phyloP scores from a whole-genome alignment of 2,113 vertebrate genomes.

The Chaetorhynchus papuensis region DNA sequence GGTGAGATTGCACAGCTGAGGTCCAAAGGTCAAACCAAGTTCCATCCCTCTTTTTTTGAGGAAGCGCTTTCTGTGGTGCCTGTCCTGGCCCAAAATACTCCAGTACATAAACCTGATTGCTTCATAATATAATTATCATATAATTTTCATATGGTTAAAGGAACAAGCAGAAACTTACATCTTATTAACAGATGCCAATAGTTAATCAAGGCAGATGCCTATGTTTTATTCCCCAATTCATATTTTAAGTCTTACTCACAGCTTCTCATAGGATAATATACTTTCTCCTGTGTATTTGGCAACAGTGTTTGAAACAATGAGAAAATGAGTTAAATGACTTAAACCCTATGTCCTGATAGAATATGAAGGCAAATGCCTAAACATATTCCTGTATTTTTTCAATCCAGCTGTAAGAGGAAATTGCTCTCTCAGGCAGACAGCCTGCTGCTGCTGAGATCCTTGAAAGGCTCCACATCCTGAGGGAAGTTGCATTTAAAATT shows the following conservation, averaged over 20 bases:
- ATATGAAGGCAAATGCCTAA: neutral
- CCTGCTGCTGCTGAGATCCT: neutral
- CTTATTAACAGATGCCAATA: neutral
- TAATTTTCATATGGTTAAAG: neutral
- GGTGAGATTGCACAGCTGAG: neutral
- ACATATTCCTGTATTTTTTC: neutral
- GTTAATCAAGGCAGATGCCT: neutral
- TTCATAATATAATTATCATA: neutral
- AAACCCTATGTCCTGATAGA: neutral
- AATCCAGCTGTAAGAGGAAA: neutral
- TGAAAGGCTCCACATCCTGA: neutral
- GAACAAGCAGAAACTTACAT: neutral
- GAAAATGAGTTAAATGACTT: neutral
- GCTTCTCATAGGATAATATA: neutral
- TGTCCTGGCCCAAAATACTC: neutral
- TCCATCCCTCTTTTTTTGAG: neutral
- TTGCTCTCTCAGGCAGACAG: neutral
- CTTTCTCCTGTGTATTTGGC: neutral
- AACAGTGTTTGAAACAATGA: neutral
- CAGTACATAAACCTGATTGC: rapidly evolving
- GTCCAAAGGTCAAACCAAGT: neutral
- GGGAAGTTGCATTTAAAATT: neutral
- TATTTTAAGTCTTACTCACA: neutral
- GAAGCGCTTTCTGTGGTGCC: neutral
- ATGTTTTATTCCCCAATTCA: neutral